Conservation (phyloP, 1,140 invertebrate genomes). For the Halesus radiatus region DNA sequence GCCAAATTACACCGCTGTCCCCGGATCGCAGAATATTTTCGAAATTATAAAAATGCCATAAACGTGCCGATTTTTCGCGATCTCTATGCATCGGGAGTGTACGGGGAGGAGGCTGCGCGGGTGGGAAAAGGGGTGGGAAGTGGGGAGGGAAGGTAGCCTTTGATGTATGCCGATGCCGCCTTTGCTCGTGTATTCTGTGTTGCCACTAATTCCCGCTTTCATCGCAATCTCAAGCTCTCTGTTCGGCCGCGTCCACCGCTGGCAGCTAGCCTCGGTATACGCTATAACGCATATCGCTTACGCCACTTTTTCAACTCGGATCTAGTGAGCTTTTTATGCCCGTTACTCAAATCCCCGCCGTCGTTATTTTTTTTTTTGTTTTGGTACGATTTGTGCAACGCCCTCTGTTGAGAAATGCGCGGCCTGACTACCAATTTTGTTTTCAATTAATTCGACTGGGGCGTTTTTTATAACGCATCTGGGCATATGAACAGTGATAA, state of each 20-base stretch:
- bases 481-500: background rate
- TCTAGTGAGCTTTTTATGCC: conserved; percentile 32
- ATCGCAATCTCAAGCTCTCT: conserved; percentile 53
- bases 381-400: conserved; percentile 7
- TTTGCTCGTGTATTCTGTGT: conserved; percentile 49
- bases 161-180: conserved; percentile 36
- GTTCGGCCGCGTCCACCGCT: conserved; percentile 28
- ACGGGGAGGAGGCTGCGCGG: background rate
- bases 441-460: conserved; percentile 35
- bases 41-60: conserved; percentile 13
- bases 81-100: background rate
- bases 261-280: conserved; percentile 4
- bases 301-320: conserved; percentile 24
- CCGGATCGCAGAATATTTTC: background rate
- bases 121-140: background rate
- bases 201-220: conserved; percentile 58
- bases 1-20: conserved; percentile 6
- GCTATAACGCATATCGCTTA: conserved; percentile 21
- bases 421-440: conserved; percentile 24
- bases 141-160: conserved; percentile 2
- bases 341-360: conserved; percentile 27
- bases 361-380: conserved; percentile 6
- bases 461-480: conserved; percentile 4
- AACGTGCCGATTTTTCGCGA: conserved; percentile 36
- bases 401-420: conserved; percentile 22